Evolutionary conservation across 2,797 vertebrate species (phyloP).

Genomic region (Trachurus trachurus): DNA sequence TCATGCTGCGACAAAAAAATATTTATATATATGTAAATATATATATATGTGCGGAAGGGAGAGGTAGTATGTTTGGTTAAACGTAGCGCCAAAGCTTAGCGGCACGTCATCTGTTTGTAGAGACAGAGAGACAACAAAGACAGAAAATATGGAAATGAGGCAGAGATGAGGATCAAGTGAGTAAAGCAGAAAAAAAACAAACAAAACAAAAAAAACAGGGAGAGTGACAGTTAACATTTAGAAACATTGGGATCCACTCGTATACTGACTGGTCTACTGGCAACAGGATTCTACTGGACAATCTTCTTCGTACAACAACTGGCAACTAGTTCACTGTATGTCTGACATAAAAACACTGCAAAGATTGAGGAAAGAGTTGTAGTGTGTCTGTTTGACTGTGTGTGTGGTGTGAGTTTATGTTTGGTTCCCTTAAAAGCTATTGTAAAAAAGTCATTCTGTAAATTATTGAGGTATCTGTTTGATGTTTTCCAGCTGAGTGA

Average conservation of each 20-base stretch:
- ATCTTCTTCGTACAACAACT: slow-evolving; percentile 42
- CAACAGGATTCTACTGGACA: slow-evolving; percentile 54
- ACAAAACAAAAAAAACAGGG: slow-evolving; percentile 3
- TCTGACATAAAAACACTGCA: slow-evolving; percentile 55
- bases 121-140: slow-evolving; percentile 44
- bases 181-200: slow-evolving; percentile 35
- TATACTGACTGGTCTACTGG: slow-evolving; percentile 64
- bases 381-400: slow-evolving; percentile 30
- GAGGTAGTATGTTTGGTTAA: slow-evolving; percentile 88
- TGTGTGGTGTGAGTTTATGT: slow-evolving; percentile 60
- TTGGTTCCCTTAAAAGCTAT: slow-evolving; percentile 81
- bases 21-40: neutral
- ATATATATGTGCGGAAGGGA: slow-evolving; percentile 73
- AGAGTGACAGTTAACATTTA: slow-evolving; percentile 46
- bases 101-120: slow-evolving; percentile 49
- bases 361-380: slow-evolving; percentile 56
- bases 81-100: slow-evolving; percentile 68
- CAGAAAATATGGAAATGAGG: slow-evolving; percentile 49
- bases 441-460: slow-evolving; percentile 73
- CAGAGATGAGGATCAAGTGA: slow-evolving; percentile 57
- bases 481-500: slow-evolving; percentile 76
- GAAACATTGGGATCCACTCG: slow-evolving; percentile 77
- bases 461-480: slow-evolving; percentile 81
- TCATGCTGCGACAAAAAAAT: slow-evolving; percentile 60
- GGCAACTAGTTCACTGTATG: slow-evolving; percentile 47